Evolutionary conservation across 30 jellyfish, hydroid and myxozoan species (phyloP), one percentile per base, ranked within the genome.

Genomic region (Pelagia noctiluca): DNA sequence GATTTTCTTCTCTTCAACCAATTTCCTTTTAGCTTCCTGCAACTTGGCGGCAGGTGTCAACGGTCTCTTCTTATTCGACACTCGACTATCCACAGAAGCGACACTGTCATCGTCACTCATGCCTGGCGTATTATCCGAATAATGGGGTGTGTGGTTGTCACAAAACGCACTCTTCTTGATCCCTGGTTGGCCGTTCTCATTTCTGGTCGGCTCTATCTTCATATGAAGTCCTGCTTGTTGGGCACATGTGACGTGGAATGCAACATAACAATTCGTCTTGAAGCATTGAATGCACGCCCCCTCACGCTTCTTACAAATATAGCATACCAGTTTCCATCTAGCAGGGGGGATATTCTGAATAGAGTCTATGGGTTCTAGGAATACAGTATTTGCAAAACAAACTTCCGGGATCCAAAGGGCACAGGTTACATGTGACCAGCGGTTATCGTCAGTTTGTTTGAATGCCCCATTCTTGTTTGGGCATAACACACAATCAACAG

Each of bases 371-470:
- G 99, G 98, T 70, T 95, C 99, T 24, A 95, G 86, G 88, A 95
- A 95, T 2, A 90, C 99, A 2, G 98, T 95, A 50, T 95, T 95
- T 0, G 99, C 97, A 90, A 95, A 95, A 52, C 97, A 89, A 34
- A 90, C 98, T 65, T 90, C 99, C 24, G 99, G 99, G 31, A 95
- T 90, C 99, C 98, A 95, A 24, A 95, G 82, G 2, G 99, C 99
- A 81, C 99, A 95, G 0, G 96, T 96, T 23, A 95, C 97, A 87
- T 95, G 99, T 0, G 98, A 78, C 99, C 99, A 95, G 19, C 91
- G 87, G 50, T 87, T 83, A 36, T 92, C 97, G 63, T 89, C 97
- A 19, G 99, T 95, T 77, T 95, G 99, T 48, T 95, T 95, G 81
- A 95, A 87, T 37, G 97, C 99, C 35, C 99, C 99, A 35, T 92